Evolutionary conservation across 2,888 invertebrate species (phyloP).

Genomic region (Pomacea canaliculata): DNA sequence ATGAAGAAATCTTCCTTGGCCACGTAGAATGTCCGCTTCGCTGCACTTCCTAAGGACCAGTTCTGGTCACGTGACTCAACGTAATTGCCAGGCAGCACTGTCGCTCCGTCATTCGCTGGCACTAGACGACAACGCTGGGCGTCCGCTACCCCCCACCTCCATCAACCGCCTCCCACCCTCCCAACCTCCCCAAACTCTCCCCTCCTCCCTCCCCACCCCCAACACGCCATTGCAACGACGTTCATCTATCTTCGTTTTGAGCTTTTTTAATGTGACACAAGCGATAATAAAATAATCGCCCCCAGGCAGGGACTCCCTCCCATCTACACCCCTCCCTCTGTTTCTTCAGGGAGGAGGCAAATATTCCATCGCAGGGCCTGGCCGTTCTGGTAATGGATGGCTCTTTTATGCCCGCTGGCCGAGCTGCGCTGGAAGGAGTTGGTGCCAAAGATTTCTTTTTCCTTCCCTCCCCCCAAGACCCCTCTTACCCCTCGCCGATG

Average conservation of each 20-base stretch:
- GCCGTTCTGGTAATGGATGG: slow-evolving; percentile 30
- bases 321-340: background rate
- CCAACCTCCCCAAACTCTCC: background rate
- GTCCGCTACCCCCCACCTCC: background rate
- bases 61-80: slow-evolving; percentile 27
- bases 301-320: slow-evolving; percentile 13
- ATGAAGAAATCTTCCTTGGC: slow-evolving; percentile 32
- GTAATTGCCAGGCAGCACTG: slow-evolving; percentile 29
- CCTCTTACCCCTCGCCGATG: background rate
- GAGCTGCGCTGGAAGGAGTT: background rate
- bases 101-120: slow-evolving; percentile 18
- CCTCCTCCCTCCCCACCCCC: background rate
- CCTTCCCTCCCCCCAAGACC: background rate
- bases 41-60: slow-evolving; percentile 28
- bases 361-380: slow-evolving; percentile 28
- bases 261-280: slow-evolving; percentile 37
- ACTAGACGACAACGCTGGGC: background rate
- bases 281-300: slow-evolving; percentile 39
- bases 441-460: slow-evolving; percentile 2
- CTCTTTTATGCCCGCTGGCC: slow-evolving; percentile 28
- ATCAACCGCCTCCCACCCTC: background rate
- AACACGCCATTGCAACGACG: slow-evolving; percentile 10
- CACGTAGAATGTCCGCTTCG: slow-evolving; percentile 37
- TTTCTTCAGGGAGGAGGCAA: slow-evolving; percentile 28
- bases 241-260: slow-evolving; percentile 35